phyloP scores from a whole-genome alignment of 2,797 vertebrate species.

The Chrysocyon brachyurus region DNA sequence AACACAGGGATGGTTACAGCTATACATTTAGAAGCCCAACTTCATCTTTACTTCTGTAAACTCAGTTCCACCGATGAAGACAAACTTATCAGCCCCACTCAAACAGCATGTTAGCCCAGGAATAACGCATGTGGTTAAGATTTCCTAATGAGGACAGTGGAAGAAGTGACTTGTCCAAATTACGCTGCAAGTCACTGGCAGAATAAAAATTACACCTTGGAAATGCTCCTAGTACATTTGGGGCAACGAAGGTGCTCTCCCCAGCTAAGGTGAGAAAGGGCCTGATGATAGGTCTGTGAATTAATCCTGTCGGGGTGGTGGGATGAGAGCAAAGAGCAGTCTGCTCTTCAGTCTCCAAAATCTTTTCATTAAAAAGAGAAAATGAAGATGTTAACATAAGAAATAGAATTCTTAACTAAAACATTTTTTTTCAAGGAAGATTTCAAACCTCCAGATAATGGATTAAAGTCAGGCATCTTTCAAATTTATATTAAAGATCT shows the following conservation, averaged over 20 bases:
- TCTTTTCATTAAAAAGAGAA: neutral
- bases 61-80: neutral
- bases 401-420: neutral
- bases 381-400: neutral
- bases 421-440: conserved; percentile 22
- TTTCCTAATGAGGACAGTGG: neutral
- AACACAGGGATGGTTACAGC: neutral
- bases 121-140: neutral
- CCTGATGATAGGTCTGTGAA: neutral
- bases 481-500: neutral
- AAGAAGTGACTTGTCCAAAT: conserved; percentile 12
- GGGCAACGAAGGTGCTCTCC: neutral
- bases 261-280: neutral
- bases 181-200: neutral
- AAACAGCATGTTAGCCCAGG: neutral
- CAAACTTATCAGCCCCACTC: neutral
- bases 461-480: neutral
- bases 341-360: neutral
- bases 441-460: neutral
- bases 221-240: neutral
- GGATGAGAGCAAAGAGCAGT: neutral
- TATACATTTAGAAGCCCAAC: neutral
- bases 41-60: conserved; percentile 21
- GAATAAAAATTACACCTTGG: neutral
- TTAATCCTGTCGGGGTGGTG: neutral